Evolutionary conservation across 2,797 vertebrate genomes (phyloP).

Genomic region (Mormyrops boulengeri): DNA sequence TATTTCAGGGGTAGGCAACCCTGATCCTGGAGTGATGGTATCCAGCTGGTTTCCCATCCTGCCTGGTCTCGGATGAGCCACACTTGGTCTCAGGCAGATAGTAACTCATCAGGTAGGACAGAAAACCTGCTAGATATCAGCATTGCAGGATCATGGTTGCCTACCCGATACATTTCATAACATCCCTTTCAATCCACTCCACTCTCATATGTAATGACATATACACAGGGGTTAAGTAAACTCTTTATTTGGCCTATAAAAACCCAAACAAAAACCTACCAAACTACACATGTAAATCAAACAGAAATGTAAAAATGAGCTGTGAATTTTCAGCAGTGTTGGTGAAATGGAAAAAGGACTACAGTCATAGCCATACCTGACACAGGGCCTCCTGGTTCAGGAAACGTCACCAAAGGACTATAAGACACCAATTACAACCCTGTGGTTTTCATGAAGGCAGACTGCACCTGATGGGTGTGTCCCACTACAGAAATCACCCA

Average conservation of each 20-base stretch:
- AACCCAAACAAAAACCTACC: not conserved
- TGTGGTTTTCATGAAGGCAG: not conserved
- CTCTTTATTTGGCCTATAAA: conserved; percentile 8
- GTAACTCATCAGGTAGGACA: not conserved
- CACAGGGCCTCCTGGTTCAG: not conserved
- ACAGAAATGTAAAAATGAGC: not conserved
- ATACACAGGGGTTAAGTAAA: conserved; percentile 10
- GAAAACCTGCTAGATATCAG: not conserved
- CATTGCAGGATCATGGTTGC: not conserved
- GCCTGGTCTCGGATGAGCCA: not conserved
- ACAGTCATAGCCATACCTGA: not conserved
- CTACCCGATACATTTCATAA: not conserved
- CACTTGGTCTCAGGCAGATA: not conserved
- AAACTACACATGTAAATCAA: not conserved
- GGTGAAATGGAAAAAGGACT: not conserved
- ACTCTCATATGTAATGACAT: not conserved
- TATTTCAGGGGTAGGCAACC: not conserved
- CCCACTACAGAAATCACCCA: not conserved
- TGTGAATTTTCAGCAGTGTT: not conserved
- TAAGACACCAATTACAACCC: not conserved
- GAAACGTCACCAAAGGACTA: not conserved
- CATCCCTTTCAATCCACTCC: not conserved
- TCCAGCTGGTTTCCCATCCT: not conserved
- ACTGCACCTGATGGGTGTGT: not conserved
- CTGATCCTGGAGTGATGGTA: not conserved